These are phyloP conservation scores for Callosobruchus maculatus DNA, from an alignment of 2,888 invertebrate genomes.

Conservation along the genomic window DNA sequence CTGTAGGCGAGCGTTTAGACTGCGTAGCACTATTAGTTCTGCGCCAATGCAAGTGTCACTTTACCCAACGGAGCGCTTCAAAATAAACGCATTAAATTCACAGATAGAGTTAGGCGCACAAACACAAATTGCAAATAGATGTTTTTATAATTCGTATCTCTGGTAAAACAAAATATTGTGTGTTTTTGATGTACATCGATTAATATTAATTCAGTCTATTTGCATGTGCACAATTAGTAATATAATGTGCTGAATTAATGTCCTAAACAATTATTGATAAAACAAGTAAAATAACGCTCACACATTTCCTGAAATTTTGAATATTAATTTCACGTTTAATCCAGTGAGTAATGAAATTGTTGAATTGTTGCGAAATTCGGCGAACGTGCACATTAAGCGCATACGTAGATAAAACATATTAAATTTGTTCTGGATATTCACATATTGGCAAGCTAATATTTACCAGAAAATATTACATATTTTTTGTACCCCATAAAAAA, in stretches of 20 bases:
- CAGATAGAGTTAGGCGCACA: neutral
- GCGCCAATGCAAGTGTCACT: too few species aligned
- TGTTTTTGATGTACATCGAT: neutral
- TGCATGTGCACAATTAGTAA: neutral
- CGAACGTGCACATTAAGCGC: neutral
- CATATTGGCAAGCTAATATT: neutral
- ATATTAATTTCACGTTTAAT: neutral
- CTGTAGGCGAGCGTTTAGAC: too few species aligned
- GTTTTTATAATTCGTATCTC: neutral
- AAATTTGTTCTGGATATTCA: neutral
- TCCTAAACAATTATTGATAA: neutral
- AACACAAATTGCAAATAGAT: neutral
- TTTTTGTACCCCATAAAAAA: too few species aligned
- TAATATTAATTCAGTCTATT: neutral
- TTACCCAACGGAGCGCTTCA: too few species aligned
- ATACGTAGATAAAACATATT: neutral
- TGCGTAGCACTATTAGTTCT: too few species aligned
- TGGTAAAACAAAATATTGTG: neutral
- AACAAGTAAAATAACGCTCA: neutral
- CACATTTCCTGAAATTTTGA: neutral
- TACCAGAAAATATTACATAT: neutral
- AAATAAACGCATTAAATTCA: too few species aligned
- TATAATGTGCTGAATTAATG: neutral
- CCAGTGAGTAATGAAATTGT: neutral
- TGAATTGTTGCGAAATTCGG: neutral